Percentiles rank a stretch among this genome's conserved stretches.
Conservation (phyloP, 2,113 vertebrate species). For the Epinephelus moara region DNA sequence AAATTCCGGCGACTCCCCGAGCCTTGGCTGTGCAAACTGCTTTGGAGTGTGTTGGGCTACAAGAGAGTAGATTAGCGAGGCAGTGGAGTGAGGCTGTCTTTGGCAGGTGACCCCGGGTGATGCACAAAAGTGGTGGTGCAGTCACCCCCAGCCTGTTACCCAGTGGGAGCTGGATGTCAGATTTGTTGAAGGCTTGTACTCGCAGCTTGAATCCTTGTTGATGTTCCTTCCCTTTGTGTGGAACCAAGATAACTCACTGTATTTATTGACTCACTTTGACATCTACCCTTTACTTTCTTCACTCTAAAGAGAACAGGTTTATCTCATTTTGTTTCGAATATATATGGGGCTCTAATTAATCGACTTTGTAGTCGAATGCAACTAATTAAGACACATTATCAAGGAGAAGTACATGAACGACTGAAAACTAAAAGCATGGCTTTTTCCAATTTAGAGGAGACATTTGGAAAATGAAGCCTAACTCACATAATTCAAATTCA, state of each 20-base stretch:
- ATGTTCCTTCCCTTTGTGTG: constrained; percentile 48
- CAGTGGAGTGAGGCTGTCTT: constrained; percentile 46
- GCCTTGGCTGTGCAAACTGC: constrained; percentile 19
- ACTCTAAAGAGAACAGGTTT: neutral
- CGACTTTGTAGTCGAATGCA: neutral
- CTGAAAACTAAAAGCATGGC: neutral
- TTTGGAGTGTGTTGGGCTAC: constrained; percentile 38
- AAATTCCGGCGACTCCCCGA: constrained; percentile 43
- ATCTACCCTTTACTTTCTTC: constrained; percentile 9
- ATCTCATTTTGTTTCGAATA: constrained; percentile 16
- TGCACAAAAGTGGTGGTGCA: constrained; percentile 51
- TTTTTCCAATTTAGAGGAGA: neutral
- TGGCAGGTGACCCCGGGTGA: constrained; percentile 64
- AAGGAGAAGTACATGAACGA: neutral
- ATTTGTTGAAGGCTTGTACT: constrained; percentile 62
- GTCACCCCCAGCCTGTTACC: constrained; percentile 51
- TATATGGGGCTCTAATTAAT: constrained; percentile 12
- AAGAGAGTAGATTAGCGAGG: constrained; percentile 51
- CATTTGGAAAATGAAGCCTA: neutral
- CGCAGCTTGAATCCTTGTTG: constrained; percentile 58
- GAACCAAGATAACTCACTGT: constrained; percentile 42
- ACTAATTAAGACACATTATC: constrained; percentile 14
- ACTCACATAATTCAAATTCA: constrained; percentile 8
- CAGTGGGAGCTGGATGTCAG: constrained; percentile 62
- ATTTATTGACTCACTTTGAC: constrained; percentile 34